These are phyloP conservation scores for Portunus trituberculatus DNA, from an alignment of 1,140 invertebrate genomes.

Conservation along the genomic window DNA sequence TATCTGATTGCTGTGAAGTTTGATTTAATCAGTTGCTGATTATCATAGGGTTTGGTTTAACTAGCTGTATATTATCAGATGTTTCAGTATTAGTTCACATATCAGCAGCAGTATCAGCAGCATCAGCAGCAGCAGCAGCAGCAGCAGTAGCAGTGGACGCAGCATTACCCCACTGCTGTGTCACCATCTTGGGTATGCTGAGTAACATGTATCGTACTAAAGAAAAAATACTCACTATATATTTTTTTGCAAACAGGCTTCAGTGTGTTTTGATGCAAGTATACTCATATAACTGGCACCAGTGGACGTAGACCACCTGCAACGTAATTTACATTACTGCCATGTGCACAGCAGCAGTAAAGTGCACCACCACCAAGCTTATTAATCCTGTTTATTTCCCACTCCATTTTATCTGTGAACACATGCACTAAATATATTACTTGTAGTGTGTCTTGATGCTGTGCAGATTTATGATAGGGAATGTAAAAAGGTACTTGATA, in stretches of 20 bases:
- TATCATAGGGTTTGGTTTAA: constrained; percentile 23
- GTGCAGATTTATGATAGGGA: too few species aligned
- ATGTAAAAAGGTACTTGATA: too few species aligned
- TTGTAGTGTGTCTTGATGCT: too few species aligned
- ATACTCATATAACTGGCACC: not conserved
- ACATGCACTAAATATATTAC: not conserved
- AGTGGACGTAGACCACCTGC: not conserved
- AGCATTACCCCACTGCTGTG: constrained; percentile 58
- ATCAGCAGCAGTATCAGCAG: constrained; percentile 40
- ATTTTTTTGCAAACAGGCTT: not conserved
- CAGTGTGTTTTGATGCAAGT: not conserved
- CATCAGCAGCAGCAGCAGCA: constrained; percentile 33
- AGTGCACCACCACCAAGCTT: not conserved
- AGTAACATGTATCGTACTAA: not conserved
- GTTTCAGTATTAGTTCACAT: constrained; percentile 55
- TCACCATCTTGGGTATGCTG: constrained; percentile 53
- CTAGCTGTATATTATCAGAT: constrained; percentile 45
- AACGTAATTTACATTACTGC: not conserved
- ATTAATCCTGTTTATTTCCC: not conserved
- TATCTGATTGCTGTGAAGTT: not conserved
- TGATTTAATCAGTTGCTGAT: not conserved
- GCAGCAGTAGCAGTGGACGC: constrained; percentile 40
- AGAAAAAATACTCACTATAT: not conserved
- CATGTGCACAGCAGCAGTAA: not conserved
- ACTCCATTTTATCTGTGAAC: not conserved